A percentile compares a stretch with the other conserved stretches of the same genome.
Evolutionary conservation across 2,113 vertebrate species (phyloP).

Genomic region (Onychostruthus taczanowskii): DNA sequence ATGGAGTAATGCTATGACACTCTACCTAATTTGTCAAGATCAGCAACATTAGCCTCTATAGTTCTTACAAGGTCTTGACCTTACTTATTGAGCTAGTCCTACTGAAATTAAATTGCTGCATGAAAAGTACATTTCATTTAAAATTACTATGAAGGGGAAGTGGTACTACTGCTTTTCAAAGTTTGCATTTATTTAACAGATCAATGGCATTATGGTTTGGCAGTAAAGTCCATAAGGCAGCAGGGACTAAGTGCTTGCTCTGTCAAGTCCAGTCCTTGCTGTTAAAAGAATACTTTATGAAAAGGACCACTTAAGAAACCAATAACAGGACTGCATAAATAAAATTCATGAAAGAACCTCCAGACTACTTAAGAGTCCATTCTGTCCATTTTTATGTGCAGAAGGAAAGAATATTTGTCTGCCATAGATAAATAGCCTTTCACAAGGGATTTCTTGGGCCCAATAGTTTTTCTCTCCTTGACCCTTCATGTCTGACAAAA

Average conservation of each 20-base stretch:
- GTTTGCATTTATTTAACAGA: constrained; percentile 16
- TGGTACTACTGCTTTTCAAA: not conserved
- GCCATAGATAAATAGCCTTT: not conserved
- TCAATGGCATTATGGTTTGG: not conserved
- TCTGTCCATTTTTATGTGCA: not conserved
- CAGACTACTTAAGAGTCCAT: not conserved
- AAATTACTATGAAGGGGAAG: not conserved
- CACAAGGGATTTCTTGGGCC: not conserved
- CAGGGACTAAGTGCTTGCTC: not conserved
- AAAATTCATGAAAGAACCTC: not conserved
- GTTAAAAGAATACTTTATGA: not conserved
- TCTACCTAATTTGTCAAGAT: not conserved
- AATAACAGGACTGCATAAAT: not conserved
- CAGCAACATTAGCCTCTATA: not conserved
- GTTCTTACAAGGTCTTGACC: not conserved
- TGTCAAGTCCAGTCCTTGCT: not conserved
- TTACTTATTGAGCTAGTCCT: not conserved
- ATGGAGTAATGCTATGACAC: not conserved
- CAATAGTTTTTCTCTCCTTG: not conserved
- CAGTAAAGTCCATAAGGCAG: not conserved
- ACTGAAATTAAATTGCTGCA: constrained; percentile 6
- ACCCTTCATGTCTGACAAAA: not conserved
- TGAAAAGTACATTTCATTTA: constrained; percentile 16
- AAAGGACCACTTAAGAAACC: not conserved
- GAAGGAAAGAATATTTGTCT: not conserved